Conservation (phyloP, 2,888 invertebrate genomes). For the Chrysotoxum bicinctum region DNA sequence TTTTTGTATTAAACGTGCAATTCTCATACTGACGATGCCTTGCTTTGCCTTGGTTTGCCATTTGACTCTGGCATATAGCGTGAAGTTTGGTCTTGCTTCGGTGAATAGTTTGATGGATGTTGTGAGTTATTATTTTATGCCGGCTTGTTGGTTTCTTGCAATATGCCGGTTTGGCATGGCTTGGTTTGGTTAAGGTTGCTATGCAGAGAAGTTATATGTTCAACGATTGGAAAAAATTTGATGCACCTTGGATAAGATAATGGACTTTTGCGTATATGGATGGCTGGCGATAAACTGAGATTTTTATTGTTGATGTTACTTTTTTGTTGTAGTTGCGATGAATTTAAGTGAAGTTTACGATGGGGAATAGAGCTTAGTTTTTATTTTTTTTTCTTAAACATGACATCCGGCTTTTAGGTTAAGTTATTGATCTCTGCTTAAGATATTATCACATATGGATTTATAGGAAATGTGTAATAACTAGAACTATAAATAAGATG, state of each 20-base stretch:
- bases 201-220: constrained; percentile 43
- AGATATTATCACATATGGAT: neutral
- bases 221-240: constrained; percentile 66
- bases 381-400: neutral
- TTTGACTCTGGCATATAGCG: constrained; percentile 58
- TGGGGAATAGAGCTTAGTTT: neutral
- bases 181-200: constrained; percentile 14
- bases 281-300: constrained; percentile 47
- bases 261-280: constrained; percentile 56
- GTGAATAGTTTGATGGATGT: constrained; percentile 61
- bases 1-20: neutral
- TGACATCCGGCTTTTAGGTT: constrained; percentile 12
- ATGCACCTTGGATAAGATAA: constrained; percentile 55
- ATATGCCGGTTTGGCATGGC: constrained; percentile 16
- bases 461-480: neutral
- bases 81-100: constrained; percentile 66
- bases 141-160: constrained; percentile 37
- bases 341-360: constrained; percentile 3
- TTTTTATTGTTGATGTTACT: neutral
- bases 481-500: too few species aligned
- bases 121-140: constrained; percentile 61
- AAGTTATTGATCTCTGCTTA: neutral
- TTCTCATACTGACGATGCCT: neutral
- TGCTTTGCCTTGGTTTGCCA: constrained; percentile 33
- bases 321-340: neutral